phyloP scores from a whole-genome alignment of 2,888 invertebrate genomes.

The Phlogophora meticulosa region DNA sequence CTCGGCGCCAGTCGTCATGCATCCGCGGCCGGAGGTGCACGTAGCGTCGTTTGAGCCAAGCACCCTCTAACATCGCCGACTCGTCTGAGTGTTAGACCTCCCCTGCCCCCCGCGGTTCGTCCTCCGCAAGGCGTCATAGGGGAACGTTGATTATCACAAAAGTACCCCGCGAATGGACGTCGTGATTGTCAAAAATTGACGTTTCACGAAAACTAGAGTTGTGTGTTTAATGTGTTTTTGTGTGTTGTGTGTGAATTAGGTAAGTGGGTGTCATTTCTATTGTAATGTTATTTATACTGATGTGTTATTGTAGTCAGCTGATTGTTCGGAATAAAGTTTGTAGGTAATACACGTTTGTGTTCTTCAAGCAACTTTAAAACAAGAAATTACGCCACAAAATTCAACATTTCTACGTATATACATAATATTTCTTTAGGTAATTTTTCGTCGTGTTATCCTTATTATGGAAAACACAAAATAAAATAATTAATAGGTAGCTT shows the following conservation, averaged over 20 bases:
- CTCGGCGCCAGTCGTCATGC: conserved; percentile 80
- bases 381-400: conserved; percentile 1
- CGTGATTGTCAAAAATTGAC: conserved; percentile 60
- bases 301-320: conserved; percentile 59
- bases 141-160: conserved; percentile 47
- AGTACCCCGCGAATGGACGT: conserved; percentile 49
- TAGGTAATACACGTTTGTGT: conserved; percentile 9
- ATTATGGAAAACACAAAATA: conserved; percentile 5
- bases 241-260: conserved; percentile 67
- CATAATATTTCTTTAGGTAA: not conserved
- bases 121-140: conserved; percentile 52
- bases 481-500: conserved; percentile 26
- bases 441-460: not conserved
- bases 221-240: conserved; percentile 64
- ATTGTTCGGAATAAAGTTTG: conserved; percentile 41
- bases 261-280: conserved; percentile 55
- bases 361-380: conserved; percentile 6
- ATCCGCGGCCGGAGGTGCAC: conserved; percentile 73
- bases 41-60: conserved; percentile 63
- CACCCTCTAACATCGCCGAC: conserved; percentile 65
- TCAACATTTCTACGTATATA: not conserved
- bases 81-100: conserved; percentile 57
- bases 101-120: conserved; percentile 55
- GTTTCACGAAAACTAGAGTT: conserved; percentile 57
- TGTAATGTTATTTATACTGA: conserved; percentile 39